Conservation (phyloP, 1,140 invertebrate species). For the Drosophila truncata region DNA sequence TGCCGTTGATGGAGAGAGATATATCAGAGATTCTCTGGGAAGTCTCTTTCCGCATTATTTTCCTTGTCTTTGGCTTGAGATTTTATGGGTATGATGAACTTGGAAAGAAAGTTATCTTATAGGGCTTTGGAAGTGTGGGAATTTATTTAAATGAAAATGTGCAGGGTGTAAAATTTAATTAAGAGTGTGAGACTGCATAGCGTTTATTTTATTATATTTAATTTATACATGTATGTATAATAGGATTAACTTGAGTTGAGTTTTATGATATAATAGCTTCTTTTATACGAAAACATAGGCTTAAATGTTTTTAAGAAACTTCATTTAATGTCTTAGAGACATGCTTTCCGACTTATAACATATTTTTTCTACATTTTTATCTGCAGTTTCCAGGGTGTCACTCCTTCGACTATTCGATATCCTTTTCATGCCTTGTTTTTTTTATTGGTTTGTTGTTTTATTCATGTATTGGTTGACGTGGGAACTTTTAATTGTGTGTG, state of each 20-base stretch:
- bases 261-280: neutral
- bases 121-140: constrained; percentile 1
- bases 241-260: neutral
- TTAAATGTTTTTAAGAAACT: too few species aligned
- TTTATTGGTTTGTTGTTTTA: constrained; percentile 60
- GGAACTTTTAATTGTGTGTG: constrained; percentile 79
- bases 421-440: neutral
- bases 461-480: constrained; percentile 70
- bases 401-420: neutral
- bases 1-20: constrained; percentile 47
- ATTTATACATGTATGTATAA: neutral
- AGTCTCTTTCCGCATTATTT: constrained; percentile 11
- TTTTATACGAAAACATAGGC: neutral
- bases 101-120: constrained; percentile 1
- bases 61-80: neutral
- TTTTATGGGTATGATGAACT: constrained; percentile 29
- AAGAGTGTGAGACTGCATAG: neutral
- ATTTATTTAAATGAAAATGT: constrained; percentile 22
- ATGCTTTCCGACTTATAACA: neutral
- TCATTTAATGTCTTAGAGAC: neutral
- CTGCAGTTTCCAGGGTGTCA: neutral
- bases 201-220: neutral
- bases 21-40: constrained; percentile 53
- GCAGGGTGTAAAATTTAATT: neutral
- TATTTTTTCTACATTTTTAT: neutral